phyloP scores from a whole-genome alignment of 2,888 invertebrate genomes.

The Philaethria dido region DNA sequence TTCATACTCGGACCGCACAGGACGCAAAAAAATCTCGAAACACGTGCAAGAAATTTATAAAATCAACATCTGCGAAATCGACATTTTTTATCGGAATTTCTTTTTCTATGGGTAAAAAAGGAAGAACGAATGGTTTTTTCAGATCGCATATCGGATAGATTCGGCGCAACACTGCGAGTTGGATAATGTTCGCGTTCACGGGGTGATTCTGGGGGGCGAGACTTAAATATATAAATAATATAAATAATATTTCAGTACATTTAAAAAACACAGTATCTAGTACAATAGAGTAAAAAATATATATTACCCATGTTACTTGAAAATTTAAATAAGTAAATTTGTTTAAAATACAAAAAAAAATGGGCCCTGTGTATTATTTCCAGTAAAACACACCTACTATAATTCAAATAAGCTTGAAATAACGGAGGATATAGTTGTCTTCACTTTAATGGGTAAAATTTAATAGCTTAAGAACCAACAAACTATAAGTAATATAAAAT shows the following conservation, averaged over 20 bases:
- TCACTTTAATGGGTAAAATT: not conserved
- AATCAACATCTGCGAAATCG: conserved; percentile 82
- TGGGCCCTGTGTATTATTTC: too few relatives aligned
- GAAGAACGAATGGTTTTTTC: conserved; percentile 64
- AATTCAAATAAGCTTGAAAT: too few relatives aligned
- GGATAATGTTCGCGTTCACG: conserved; percentile 47
- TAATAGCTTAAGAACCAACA: not conserved
- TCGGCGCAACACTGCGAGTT: conserved; percentile 50
- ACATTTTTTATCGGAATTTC: conserved; percentile 71
- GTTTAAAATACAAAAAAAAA: too few relatives aligned
- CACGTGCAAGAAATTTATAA: conserved; percentile 82
- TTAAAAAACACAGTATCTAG: too few relatives aligned
- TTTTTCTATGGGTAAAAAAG: conserved; percentile 66
- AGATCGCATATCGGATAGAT: conserved; percentile 73
- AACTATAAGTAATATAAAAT: conserved; percentile 5
- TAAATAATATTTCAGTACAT: too few relatives aligned
- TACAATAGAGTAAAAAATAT: too few relatives aligned
- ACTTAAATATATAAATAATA: not conserved
- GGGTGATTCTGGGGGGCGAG: conserved; percentile 32
- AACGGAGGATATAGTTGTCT: too few relatives aligned
- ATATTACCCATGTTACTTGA: too few relatives aligned
- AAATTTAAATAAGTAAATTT: too few relatives aligned
- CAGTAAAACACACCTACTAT: too few relatives aligned
- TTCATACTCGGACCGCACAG: conserved; percentile 65
- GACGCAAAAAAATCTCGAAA: conserved; percentile 55